Percentiles rank a stretch among this genome's conserved stretches.
These are phyloP conservation scores for Rhabdomys pumilio DNA, from an alignment of 2,797 vertebrate genomes.

Conservation along the genomic window DNA sequence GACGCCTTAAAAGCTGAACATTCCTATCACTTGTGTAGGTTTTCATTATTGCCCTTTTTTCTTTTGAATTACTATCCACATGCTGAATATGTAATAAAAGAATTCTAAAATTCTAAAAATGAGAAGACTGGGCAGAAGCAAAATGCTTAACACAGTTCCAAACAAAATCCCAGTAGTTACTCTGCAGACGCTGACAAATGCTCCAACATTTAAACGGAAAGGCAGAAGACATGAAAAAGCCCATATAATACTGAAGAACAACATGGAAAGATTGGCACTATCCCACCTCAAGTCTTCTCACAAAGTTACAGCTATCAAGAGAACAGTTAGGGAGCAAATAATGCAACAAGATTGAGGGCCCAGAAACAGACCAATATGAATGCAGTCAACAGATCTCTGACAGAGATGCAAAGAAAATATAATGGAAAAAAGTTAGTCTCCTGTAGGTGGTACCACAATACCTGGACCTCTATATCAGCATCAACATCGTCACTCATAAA, in stretches of 20 bases:
- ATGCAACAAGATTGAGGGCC: neutral
- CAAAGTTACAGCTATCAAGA: neutral
- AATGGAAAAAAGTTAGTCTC: neutral
- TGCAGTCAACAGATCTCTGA: neutral
- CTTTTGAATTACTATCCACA: constrained; percentile 51
- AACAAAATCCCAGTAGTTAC: constrained; percentile 2
- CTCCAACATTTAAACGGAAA: neutral
- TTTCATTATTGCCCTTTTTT: constrained; percentile 28
- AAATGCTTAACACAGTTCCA: neutral
- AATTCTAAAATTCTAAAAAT: constrained; percentile 8
- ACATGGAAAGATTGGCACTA: neutral
- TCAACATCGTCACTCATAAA: neutral
- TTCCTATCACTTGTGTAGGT: neutral
- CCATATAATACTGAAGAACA: neutral
- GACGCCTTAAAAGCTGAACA: constrained; percentile 55
- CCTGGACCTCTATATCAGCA: neutral
- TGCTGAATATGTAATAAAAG: constrained; percentile 55
- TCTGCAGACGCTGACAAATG: neutral
- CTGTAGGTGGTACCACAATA: neutral
- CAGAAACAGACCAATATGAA: neutral
- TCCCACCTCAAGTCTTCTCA: neutral
- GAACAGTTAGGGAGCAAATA: neutral
- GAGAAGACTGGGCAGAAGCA: neutral
- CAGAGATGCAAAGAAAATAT: constrained; percentile 17
- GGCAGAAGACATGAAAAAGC: neutral